These are phyloP conservation scores for Ectobius pallidus DNA, from an alignment of 2,888 invertebrate species.

Conservation along the genomic window DNA sequence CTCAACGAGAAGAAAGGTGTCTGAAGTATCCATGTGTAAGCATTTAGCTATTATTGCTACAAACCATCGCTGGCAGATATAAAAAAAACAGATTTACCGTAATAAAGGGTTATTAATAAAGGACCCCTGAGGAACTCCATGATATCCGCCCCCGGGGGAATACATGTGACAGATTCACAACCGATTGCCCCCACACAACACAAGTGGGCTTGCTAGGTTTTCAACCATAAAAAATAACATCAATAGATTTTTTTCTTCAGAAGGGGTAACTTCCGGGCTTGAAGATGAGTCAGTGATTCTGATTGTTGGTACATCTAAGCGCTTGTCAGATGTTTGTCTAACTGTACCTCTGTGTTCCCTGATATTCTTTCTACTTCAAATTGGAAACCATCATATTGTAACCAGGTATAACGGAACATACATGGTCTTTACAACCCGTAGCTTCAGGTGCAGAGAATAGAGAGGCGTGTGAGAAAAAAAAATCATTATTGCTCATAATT, in stretches of 20 bases:
- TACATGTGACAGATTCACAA: conserved; percentile 19
- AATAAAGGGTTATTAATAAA: conserved; percentile 2
- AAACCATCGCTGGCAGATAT: too few relatives aligned
- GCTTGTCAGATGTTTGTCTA: conserved; percentile 17
- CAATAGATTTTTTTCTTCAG: background rate
- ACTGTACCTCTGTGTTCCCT: too few relatives aligned
- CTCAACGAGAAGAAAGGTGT: too few relatives aligned
- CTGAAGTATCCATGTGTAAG: too few relatives aligned
- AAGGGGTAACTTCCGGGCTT: conserved; percentile 7
- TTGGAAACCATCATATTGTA: background rate
- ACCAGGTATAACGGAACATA: background rate
- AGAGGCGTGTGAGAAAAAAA: too few relatives aligned
- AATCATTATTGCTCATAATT: too few relatives aligned
- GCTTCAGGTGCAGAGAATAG: too few relatives aligned
- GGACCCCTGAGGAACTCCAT: too few relatives aligned
- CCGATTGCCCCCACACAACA: conserved; percentile 30
- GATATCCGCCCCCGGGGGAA: background rate
- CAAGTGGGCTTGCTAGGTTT: conserved; percentile 15
- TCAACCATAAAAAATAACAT: background rate
- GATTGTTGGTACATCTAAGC: background rate
- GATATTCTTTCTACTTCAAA: too few relatives aligned
- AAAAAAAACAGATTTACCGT: background rate
- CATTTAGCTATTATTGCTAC: too few relatives aligned
- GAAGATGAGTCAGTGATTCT: conserved; percentile 12
- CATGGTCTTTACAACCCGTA: too few relatives aligned